Percentiles rank a stretch among this genome's conserved stretches.
phyloP scores from a whole-genome alignment of 2,888 invertebrate genomes.

The Thalpophila matura region DNA sequence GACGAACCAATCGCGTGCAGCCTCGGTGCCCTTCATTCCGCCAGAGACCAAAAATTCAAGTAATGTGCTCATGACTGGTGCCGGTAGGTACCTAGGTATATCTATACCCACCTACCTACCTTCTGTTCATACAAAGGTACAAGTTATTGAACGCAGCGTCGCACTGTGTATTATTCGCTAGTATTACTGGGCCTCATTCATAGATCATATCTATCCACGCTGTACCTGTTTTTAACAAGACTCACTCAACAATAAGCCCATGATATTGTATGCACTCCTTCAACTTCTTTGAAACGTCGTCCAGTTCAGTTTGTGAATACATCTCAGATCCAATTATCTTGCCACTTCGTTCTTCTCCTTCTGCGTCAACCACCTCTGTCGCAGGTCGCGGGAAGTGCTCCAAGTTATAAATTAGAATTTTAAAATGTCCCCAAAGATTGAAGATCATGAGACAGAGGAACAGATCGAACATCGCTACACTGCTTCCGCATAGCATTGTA shows the following conservation, averaged over 20 bases:
- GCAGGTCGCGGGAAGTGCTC: slow-evolving; percentile 51
- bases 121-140: too few species aligned
- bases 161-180: too few species aligned
- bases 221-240: not conserved
- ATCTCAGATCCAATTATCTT: slow-evolving; percentile 22
- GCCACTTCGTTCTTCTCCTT: not conserved
- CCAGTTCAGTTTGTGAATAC: slow-evolving; percentile 45
- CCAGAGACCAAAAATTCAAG: too few species aligned
- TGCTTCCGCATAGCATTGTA: slow-evolving; percentile 41
- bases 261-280: slow-evolving; percentile 49
- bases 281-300: slow-evolving; percentile 17
- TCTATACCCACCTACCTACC: too few species aligned
- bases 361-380: slow-evolving; percentile 5
- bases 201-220: too few species aligned
- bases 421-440: slow-evolving; percentile 65
- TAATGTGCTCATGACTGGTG: too few species aligned
- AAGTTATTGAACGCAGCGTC: too few species aligned
- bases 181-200: too few species aligned
- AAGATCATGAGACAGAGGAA: slow-evolving; percentile 61
- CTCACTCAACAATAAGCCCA: slow-evolving; percentile 42
- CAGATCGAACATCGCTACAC: slow-evolving; percentile 58
- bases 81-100: too few species aligned
- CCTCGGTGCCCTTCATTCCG: too few species aligned
- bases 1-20: too few species aligned
- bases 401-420: slow-evolving; percentile 59